phyloP scores from a whole-genome alignment of 2,113 vertebrate species.

The Dromaius novaehollandiae region DNA sequence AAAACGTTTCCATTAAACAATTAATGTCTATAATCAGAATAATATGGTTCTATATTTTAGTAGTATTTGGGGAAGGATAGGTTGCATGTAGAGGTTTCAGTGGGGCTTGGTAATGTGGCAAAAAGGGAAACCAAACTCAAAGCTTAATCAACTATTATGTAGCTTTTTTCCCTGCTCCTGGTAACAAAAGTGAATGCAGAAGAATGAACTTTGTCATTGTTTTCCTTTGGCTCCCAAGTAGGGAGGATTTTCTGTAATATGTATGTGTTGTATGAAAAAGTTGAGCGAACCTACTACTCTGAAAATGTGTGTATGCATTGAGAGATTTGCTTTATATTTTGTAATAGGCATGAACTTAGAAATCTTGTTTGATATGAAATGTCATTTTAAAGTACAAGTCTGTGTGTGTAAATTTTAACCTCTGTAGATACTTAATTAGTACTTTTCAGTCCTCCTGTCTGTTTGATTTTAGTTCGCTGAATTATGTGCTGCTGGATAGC shows the following conservation, averaged over 20 bases:
- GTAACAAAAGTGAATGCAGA: background rate
- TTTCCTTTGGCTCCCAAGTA: background rate
- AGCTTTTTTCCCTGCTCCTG: background rate
- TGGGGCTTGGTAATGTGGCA: background rate
- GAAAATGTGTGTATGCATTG: background rate
- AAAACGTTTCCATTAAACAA: too few species aligned
- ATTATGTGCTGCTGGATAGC: background rate
- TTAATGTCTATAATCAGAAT: background rate
- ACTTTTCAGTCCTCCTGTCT: background rate
- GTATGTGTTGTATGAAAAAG: background rate
- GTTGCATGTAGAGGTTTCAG: background rate
- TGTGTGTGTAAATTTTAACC: background rate
- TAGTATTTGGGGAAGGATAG: background rate
- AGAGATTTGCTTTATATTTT: background rate
- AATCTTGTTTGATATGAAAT: background rate
- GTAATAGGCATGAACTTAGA: background rate
- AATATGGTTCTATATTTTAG: background rate
- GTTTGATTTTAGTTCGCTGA: background rate
- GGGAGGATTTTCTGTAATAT: background rate
- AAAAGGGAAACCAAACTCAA: background rate
- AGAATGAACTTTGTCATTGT: background rate
- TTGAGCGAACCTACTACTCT: background rate
- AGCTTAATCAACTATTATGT: background rate
- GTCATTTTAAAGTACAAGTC: background rate
- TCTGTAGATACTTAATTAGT: background rate